Evolutionary conservation across 1,140 invertebrate species (phyloP).

Genomic region (Pogonus chalceus): DNA sequence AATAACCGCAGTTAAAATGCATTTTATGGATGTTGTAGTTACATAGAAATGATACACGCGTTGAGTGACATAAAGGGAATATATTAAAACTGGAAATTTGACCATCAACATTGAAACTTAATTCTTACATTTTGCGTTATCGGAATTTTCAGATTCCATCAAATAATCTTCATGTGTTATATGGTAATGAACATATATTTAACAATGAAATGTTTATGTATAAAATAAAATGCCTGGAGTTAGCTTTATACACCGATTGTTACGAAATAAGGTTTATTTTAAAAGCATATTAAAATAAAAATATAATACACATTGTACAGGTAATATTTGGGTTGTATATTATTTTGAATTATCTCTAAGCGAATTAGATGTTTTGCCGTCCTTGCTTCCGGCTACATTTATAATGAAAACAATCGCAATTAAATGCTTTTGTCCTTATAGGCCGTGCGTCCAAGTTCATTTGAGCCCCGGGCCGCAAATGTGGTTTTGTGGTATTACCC

Average conservation of each 20-base stretch:
- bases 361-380: not conserved
- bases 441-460: not conserved
- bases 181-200: no score
- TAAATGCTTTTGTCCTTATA: not conserved
- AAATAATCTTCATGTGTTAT: no score
- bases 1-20: no score
- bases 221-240: not conserved
- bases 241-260: not conserved
- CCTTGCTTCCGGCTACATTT: not conserved
- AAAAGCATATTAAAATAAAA: not conserved
- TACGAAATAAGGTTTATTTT: not conserved
- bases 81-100: no score
- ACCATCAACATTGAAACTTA: no score
- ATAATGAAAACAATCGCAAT: not conserved
- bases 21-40: no score
- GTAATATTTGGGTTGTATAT: not conserved
- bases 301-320: not conserved
- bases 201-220: not conserved
- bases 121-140: no score
- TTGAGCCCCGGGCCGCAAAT: not conserved
- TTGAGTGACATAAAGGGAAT: no score
- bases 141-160: no score
- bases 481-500: slow-evolving; percentile 1
- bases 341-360: not conserved
- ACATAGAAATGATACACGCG: no score